Conservation (phyloP, 2,113 vertebrate species). For the Engraulis encrasicolus region DNA sequence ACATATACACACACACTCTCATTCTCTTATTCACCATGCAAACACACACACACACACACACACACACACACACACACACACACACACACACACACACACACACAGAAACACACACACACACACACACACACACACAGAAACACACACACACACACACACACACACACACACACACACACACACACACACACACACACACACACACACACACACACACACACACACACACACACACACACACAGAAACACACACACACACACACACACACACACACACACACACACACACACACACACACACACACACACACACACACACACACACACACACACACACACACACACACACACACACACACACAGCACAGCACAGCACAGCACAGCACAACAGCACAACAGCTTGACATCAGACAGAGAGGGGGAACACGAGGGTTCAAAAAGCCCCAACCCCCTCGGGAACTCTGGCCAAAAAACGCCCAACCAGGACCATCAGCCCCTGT, state of each 20-base stretch:
- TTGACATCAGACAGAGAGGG: slow-evolving; percentile 11
- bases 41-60: not conserved
- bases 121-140: not conserved
- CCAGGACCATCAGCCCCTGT: no score
- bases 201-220: no score
- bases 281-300: not conserved
- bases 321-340: no score
- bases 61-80: not conserved
- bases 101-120: no score
- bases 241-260: no score
- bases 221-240: not conserved
- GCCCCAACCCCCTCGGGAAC: not conserved
- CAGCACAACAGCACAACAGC: not conserved
- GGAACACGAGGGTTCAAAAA: slow-evolving; percentile 9
- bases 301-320: no score
- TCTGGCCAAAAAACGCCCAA: not conserved
- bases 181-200: no score
- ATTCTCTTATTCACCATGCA: no score
- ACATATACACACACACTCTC: not conserved
- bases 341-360: not conserved
- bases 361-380: not conserved
- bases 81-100: no score
- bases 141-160: not conserved
- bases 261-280: not conserved
- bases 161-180: not conserved